Evolutionary conservation across 2,797 vertebrate genomes (phyloP).

Genomic region (Hirundo rustica): DNA sequence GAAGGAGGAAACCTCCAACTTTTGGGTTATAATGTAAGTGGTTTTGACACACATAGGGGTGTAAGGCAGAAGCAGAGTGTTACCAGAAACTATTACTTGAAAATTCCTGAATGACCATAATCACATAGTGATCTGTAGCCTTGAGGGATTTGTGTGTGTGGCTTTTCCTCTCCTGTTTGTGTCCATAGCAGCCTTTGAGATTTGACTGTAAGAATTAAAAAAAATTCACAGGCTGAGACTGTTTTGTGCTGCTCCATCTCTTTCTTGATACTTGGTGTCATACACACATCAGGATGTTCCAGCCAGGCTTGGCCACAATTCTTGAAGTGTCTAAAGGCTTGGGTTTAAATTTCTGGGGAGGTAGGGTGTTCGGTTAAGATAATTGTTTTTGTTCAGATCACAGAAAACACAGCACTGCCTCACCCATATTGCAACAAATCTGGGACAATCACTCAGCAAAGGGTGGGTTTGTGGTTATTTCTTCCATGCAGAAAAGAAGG

Average conservation of each 20-base stretch:
- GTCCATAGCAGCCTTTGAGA: background rate
- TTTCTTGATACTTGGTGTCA: background rate
- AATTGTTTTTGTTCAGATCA: background rate
- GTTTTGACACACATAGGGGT: background rate
- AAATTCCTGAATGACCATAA: background rate
- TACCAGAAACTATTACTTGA: background rate
- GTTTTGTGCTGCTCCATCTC: background rate
- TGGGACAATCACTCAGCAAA: background rate
- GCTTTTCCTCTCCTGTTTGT: background rate
- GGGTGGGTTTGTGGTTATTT: background rate
- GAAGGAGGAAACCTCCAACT: background rate
- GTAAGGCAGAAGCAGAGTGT: background rate
- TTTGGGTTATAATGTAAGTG: background rate
- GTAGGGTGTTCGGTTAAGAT: background rate
- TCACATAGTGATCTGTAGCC: background rate
- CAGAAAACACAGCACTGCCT: background rate
- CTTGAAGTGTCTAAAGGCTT: background rate
- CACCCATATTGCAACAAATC: background rate
- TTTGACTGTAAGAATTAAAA: background rate
- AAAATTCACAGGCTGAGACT: background rate
- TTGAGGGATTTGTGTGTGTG: background rate
- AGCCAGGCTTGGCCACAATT: background rate
- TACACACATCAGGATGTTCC: rapidly evolving
- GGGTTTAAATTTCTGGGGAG: background rate
- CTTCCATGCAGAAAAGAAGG: background rate